Evolutionary conservation across 2,888 invertebrate genomes (phyloP), one percentile per base, ranked within the genome.

Genomic region (Nineta flava): DNA sequence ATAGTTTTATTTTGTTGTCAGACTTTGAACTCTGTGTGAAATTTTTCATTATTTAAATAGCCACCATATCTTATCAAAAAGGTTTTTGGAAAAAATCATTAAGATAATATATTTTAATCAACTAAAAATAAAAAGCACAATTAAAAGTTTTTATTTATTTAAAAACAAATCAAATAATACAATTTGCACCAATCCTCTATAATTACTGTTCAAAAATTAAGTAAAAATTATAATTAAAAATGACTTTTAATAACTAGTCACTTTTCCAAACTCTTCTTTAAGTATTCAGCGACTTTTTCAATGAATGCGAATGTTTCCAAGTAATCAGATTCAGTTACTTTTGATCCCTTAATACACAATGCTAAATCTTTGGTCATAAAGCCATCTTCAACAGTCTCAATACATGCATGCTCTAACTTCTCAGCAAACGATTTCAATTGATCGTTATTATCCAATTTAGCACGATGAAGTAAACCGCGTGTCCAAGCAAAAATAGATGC

Each of bases 401-500:
- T 69, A 69, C 97, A 97, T 15, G 93, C 94, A 54, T 76, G 74
- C 62, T 96, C 96, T 49, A 99, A 72, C 19, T 81, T 80, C 57
- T 83, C 76, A n/a, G 92, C 85, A 64, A 96, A 99, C 51, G 76
- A 73, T 55, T 76, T 74, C 45, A 96, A 73, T 46, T 73, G 73
- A 7, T 67, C 62, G 62, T 99, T 99, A 57, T 81, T 73, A 63
- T 99, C 97, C 54, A 99, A 72, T 62, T 93, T 90, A 51, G 96
- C 97, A 51, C 97, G 81, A 64, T 99, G 97, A 48, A 87, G 68
- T 4, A 97, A 73, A 45, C 96, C 99, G 58, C 83, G 78, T 0
- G 94, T 92, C 99, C 99, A 99, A 2, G 99, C 99, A 68, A 95
- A 99, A 61, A 99, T 97, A 1, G 96, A 97, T 17, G 97, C 97